These are phyloP conservation scores for Apoda limacodes DNA, from an alignment of 2,888 invertebrate species.

Conservation along the genomic window DNA sequence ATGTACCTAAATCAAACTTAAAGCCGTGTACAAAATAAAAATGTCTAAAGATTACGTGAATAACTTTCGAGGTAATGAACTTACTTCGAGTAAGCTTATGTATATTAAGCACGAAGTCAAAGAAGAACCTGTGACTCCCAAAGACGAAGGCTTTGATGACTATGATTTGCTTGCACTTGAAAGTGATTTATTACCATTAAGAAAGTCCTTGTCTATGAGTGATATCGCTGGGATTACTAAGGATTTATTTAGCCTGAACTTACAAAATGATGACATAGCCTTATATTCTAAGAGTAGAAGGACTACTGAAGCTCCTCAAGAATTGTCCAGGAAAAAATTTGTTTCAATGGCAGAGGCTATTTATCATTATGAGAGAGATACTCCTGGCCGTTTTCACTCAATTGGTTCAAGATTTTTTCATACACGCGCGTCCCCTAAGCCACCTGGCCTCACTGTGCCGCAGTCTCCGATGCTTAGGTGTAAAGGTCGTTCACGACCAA, in stretches of 20 bases:
- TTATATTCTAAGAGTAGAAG: slow-evolving; percentile 30
- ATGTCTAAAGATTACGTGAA: slow-evolving; percentile 50
- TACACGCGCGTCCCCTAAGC: slow-evolving; percentile 27
- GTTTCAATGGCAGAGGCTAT: slow-evolving; percentile 72
- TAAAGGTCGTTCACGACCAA: slow-evolving; percentile 65
- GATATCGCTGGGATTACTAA: slow-evolving; percentile 39
- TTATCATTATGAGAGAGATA: slow-evolving; percentile 66
- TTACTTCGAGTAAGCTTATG: slow-evolving; percentile 26
- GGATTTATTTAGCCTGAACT: slow-evolving; percentile 28
- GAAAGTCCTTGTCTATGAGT: slow-evolving; percentile 53
- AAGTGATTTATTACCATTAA: slow-evolving; percentile 33
- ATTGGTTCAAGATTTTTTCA: slow-evolving; percentile 34
- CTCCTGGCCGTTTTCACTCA: slow-evolving; percentile 68
- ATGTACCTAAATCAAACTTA: no score
- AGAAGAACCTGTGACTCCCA: slow-evolving; percentile 46
- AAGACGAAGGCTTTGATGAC: slow-evolving; percentile 41
- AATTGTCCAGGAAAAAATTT: slow-evolving; percentile 53
- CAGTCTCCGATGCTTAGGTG: slow-evolving; percentile 66
- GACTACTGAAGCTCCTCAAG: slow-evolving; percentile 27
- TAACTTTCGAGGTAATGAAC: slow-evolving; percentile 51
- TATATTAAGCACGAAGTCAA: slow-evolving; percentile 39
- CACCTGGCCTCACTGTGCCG: slow-evolving; percentile 49
- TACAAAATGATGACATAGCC: slow-evolving; percentile 25
- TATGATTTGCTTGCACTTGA: slow-evolving; percentile 25
- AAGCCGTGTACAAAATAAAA: no score